Conservation (phyloP, 1,140 invertebrate species). For the Drosophila malerkotliana region DNA sequence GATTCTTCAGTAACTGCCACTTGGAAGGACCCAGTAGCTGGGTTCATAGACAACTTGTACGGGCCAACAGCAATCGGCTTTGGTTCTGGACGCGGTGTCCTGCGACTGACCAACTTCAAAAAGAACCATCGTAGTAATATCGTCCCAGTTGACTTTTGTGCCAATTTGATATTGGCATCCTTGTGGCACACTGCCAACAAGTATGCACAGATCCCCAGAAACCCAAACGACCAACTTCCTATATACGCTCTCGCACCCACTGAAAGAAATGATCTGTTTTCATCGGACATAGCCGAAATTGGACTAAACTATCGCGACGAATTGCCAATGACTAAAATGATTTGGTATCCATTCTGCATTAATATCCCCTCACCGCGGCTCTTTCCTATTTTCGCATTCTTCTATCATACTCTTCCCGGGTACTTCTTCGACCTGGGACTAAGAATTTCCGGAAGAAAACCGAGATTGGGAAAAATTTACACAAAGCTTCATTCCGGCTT, state of each 20-base stretch:
- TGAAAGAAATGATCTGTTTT: slow-evolving; percentile 64
- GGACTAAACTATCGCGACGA: slow-evolving; percentile 85
- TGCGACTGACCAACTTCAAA: slow-evolving; percentile 88
- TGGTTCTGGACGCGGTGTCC: slow-evolving; percentile 88
- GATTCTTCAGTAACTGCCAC: slow-evolving; percentile 89
- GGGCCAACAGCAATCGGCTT: slow-evolving; percentile 91
- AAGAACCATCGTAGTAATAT: slow-evolving; percentile 83
- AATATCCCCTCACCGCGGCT: slow-evolving; percentile 72
- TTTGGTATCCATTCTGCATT: slow-evolving; percentile 85
- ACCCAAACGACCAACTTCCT: slow-evolving; percentile 59
- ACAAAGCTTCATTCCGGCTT: slow-evolving; percentile 88
- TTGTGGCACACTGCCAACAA: slow-evolving; percentile 87
- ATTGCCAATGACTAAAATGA: slow-evolving; percentile 70
- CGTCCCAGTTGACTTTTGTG: slow-evolving; percentile 92
- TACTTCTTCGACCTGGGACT: slow-evolving; percentile 85
- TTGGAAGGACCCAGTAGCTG: slow-evolving; percentile 88
- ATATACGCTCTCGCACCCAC: slow-evolving; percentile 90
- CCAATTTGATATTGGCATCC: slow-evolving; percentile 89
- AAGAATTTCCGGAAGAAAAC: slow-evolving; percentile 83
- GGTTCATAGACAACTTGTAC: slow-evolving; percentile 96
- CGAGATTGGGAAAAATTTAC: slow-evolving; percentile 87
- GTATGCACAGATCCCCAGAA: not conserved
- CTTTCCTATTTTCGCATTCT: slow-evolving; percentile 83
- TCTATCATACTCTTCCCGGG: slow-evolving; percentile 87
- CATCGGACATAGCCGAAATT: slow-evolving; percentile 68